These are phyloP conservation scores for Cherax destructor DNA, from an alignment of 1,140 invertebrate species.

Conservation along the genomic window DNA sequence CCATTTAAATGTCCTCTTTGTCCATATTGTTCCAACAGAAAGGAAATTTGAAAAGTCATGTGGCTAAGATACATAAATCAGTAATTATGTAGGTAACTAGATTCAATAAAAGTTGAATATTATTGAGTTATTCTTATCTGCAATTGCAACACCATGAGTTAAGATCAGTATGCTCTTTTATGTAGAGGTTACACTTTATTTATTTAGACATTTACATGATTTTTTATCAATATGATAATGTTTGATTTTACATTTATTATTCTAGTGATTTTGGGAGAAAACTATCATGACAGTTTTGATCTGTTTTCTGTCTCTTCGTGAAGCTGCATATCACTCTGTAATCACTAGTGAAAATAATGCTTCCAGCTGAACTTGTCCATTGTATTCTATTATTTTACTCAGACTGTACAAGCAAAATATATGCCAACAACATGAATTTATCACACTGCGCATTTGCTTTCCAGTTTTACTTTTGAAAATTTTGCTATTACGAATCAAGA, in stretches of 20 bases:
- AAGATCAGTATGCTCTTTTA: not conserved
- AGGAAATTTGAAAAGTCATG: constrained; percentile 39
- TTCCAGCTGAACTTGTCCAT: too few relatives aligned
- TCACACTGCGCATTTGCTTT: too few relatives aligned
- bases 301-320: too few relatives aligned
- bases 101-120: not conserved
- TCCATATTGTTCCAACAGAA: constrained; percentile 40
- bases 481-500: too few relatives aligned
- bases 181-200: too few relatives aligned
- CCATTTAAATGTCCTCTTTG: constrained; percentile 45
- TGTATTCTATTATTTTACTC: too few relatives aligned
- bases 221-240: not conserved
- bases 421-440: too few relatives aligned
- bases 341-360: too few relatives aligned
- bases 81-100: not conserved
- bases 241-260: not conserved
- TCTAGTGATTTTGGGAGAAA: not conserved
- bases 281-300: too few relatives aligned
- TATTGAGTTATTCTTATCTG: not conserved
- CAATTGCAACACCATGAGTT: not conserved
- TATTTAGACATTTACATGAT: not conserved
- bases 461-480: too few relatives aligned
- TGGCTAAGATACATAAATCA: constrained; percentile 26
- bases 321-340: too few relatives aligned
- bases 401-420: too few relatives aligned